Evolutionary conservation across 1,140 invertebrate genomes (phyloP).

Genomic region (Paraescarpia echinospica): DNA sequence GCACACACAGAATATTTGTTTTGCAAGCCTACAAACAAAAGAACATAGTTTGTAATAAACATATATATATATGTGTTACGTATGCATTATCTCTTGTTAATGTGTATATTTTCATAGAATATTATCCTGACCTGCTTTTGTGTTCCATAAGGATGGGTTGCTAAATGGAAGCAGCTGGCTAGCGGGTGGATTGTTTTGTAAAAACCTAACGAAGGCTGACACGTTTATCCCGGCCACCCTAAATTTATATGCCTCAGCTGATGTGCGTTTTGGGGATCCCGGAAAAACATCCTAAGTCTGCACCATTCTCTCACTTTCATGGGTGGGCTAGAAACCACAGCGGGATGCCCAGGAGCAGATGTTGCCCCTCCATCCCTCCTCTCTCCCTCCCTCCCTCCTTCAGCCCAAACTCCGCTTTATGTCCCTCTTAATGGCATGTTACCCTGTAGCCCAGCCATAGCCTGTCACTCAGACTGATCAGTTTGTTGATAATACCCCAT

Average conservation of each 20-base stretch:
- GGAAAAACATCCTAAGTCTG: neutral
- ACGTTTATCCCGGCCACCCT: neutral
- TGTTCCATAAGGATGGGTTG: neutral
- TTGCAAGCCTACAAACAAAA: neutral
- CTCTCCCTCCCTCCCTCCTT: neutral
- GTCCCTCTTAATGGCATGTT: neutral
- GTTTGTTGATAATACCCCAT: constrained; percentile 5
- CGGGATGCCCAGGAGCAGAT: neutral
- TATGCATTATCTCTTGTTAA: neutral
- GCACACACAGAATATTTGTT: neutral
- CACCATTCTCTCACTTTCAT: neutral
- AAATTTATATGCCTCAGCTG: neutral
- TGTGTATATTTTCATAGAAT: neutral
- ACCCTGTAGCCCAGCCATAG: neutral
- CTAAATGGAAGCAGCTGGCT: neutral
- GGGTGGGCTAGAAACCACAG: neutral
- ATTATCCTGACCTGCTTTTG: neutral
- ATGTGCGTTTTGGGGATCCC: neutral
- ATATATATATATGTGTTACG: neutral
- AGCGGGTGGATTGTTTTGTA: neutral
- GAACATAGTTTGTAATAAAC: neutral
- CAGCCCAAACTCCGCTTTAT: neutral
- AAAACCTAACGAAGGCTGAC: neutral
- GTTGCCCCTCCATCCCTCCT: neutral
- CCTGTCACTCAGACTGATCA: neutral